Conservation (phyloP, 2,888 invertebrate genomes). For the Hypomecis atomaria region DNA sequence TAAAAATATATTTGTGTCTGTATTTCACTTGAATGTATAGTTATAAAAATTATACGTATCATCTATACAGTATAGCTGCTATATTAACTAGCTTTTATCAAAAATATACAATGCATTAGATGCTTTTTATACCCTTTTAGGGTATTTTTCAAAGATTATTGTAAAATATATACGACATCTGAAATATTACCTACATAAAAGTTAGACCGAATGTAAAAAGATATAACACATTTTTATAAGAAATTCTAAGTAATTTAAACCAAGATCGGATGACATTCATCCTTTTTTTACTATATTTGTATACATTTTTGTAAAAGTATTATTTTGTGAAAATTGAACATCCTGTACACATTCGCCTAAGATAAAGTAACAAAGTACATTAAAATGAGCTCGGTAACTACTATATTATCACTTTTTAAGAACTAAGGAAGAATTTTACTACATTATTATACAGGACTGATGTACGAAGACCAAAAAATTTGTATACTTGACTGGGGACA, state of each 20-base stretch:
- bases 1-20: slow-evolving; percentile 32
- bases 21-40: slow-evolving; percentile 30
- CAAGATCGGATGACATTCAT: too few relatives aligned
- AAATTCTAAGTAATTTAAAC: too few relatives aligned
- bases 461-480: not conserved
- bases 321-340: slow-evolving; percentile 12
- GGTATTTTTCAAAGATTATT: slow-evolving; percentile 9
- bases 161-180: not conserved
- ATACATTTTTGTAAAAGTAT: not conserved
- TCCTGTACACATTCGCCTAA: slow-evolving; percentile 16
- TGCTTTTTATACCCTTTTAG: slow-evolving; percentile 31
- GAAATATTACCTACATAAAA: not conserved
- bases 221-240: too few relatives aligned
- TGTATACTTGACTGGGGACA: not conserved
- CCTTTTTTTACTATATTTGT: not conserved
- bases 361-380: slow-evolving; percentile 20
- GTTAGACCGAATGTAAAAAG: too few relatives aligned
- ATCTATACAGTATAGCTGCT: slow-evolving; percentile 26
- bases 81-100: slow-evolving; percentile 32
- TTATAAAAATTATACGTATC: slow-evolving; percentile 19
- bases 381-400: slow-evolving; percentile 33
- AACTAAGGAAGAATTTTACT: slow-evolving; percentile 26
- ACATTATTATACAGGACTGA: slow-evolving; percentile 16
- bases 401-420: slow-evolving; percentile 27
- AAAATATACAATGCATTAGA: slow-evolving; percentile 44